Percentiles rank a stretch among this genome's conserved stretches.
Conservation (phyloP, 2,888 invertebrate species). For the Nemurella pictetii region DNA sequence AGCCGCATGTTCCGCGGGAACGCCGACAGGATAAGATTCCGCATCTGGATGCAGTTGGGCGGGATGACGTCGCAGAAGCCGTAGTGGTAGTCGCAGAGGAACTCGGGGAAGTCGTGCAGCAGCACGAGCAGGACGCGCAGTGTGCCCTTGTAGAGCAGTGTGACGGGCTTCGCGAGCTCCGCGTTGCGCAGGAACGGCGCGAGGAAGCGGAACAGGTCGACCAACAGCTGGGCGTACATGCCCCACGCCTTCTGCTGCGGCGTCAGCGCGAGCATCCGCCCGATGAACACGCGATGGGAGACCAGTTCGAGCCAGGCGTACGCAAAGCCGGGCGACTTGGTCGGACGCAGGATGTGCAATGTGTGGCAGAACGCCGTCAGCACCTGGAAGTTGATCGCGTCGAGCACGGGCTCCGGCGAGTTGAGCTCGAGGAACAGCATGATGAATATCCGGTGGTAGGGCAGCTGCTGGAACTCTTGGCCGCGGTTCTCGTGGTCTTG, state of each 20-base stretch:
- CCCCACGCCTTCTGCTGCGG: slow-evolving; percentile 97
- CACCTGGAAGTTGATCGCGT: slow-evolving; percentile 92
- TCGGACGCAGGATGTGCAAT: slow-evolving; percentile 88
- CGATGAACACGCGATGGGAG: slow-evolving; percentile 94
- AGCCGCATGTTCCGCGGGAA: slow-evolving; percentile 97
- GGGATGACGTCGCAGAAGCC: slow-evolving; percentile 99
- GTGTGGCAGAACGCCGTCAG: slow-evolving; percentile 96
- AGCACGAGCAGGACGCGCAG: slow-evolving; percentile 91
- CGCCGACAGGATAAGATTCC: slow-evolving; percentile 96
- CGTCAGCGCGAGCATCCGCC: slow-evolving; percentile 85
- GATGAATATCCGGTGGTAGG: slow-evolving; percentile 95
- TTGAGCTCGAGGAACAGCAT: slow-evolving; percentile 97
- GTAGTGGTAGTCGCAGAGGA: slow-evolving; percentile 98
- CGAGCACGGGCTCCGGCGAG: slow-evolving; percentile 88
- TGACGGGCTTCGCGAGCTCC: slow-evolving; percentile 91
- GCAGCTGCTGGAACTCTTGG: slow-evolving; percentile 92
- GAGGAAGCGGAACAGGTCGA: slow-evolving; percentile 95
- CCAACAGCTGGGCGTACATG: slow-evolving; percentile 93
- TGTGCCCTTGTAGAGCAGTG: slow-evolving; percentile 92
- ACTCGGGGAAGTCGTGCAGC: slow-evolving; percentile 98
- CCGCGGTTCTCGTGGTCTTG: slow-evolving; percentile 94
- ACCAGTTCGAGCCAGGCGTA: slow-evolving; percentile 98
- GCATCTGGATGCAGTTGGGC: slow-evolving; percentile 96
- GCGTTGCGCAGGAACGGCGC: slow-evolving; percentile 97
- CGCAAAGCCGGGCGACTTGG: slow-evolving; percentile 93